phyloP scores from a whole-genome alignment of 2,797 vertebrate genomes.

The Cephalopachus bancanus region DNA sequence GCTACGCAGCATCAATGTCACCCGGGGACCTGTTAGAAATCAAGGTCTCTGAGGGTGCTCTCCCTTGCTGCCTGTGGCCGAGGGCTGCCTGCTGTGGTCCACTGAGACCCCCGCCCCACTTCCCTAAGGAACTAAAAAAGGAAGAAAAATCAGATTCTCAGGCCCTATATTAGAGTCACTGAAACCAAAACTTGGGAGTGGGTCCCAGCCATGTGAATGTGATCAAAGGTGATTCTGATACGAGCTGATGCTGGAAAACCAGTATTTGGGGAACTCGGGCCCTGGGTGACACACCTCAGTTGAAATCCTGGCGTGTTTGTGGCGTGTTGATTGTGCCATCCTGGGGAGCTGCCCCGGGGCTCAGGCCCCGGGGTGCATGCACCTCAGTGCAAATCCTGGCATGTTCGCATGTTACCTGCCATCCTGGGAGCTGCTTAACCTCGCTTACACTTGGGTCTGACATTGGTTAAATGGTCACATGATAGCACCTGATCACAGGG shows the following conservation, averaged over 20 bases:
- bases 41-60: not conserved
- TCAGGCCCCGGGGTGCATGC: not conserved
- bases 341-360: not conserved
- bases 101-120: too few species aligned
- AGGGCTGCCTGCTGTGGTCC: too few species aligned
- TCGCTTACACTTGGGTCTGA: not conserved
- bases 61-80: too few species aligned
- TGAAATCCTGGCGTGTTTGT: not conserved
- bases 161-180: not conserved
- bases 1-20: not conserved
- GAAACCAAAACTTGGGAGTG: not conserved
- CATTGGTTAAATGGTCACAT: not conserved
- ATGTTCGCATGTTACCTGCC: not conserved
- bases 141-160: not conserved
- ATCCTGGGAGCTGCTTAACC: not conserved
- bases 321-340: not conserved
- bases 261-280: not conserved
- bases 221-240: not conserved
- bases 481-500: not conserved
- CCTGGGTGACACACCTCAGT: not conserved
- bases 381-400: not conserved
- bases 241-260: not conserved
- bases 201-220: not conserved
- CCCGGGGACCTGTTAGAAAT: not conserved
- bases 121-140: too few species aligned